Evolutionary conservation across 2,888 invertebrate genomes (phyloP).

Genomic region (Blera fallax): DNA sequence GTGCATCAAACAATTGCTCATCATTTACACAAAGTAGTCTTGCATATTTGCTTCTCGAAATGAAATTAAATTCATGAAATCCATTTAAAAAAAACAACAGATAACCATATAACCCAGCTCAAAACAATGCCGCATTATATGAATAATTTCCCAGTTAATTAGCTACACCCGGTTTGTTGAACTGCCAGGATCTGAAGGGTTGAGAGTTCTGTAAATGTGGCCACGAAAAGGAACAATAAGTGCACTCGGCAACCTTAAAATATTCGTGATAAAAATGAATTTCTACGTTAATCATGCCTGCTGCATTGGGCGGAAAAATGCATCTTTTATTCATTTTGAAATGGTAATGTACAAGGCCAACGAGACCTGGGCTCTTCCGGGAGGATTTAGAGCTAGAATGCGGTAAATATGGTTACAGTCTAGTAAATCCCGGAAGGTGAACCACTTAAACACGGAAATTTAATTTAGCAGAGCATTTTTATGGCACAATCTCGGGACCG

Average conservation of each 20-base stretch:
- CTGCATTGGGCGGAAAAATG: neutral
- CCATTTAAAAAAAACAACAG: neutral
- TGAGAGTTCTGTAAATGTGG: neutral
- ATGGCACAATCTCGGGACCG: neutral
- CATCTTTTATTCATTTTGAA: neutral
- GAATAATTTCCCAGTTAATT: neutral
- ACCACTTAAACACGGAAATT: neutral
- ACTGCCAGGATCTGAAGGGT: neutral
- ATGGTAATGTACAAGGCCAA: neutral
- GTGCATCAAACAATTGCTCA: neutral
- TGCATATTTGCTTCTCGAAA: neutral
- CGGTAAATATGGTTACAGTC: neutral
- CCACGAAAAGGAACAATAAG: neutral
- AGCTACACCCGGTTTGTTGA: neutral
- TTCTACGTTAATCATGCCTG: neutral
- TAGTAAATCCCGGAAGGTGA: neutral
- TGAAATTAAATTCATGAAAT: neutral
- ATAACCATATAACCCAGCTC: neutral
- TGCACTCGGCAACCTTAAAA: neutral
- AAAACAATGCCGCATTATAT: neutral
- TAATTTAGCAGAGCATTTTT: neutral
- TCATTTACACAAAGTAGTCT: too few species aligned
- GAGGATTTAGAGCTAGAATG: neutral
- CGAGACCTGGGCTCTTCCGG: neutral
- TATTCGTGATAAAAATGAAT: neutral